These are phyloP conservation scores for Oncorhynchus keta DNA, from an alignment of 2,113 vertebrate species.

Conservation along the genomic window DNA sequence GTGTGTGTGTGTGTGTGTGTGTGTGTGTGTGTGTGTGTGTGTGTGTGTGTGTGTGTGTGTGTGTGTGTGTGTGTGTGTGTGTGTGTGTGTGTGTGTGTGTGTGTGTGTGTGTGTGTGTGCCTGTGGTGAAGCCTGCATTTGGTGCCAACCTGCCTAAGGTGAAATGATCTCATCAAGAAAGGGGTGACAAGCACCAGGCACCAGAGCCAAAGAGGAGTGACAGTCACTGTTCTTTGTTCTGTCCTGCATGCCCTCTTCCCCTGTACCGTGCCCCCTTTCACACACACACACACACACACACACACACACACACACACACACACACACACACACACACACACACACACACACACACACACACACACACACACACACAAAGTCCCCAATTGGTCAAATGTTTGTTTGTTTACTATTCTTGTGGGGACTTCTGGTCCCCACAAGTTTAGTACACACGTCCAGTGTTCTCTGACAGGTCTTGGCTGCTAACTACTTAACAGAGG, in stretches of 20 bases:
- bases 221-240: background rate
- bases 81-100: background rate
- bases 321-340: conserved; percentile 3
- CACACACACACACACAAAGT: background rate
- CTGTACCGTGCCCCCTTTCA: background rate
- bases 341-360: conserved; percentile 18
- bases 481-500: conserved; percentile 16
- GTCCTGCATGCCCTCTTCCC: background rate
- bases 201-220: background rate
- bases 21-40: background rate
- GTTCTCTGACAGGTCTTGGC: background rate
- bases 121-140: background rate
- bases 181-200: conserved; percentile 4
- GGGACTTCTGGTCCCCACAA: too few relatives aligned
- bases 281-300: conserved; percentile 9
- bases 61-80: background rate
- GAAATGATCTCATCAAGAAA: background rate
- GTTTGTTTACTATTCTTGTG: too few relatives aligned
- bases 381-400: background rate
- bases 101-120: background rate
- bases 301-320: conserved; percentile 3
- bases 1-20: background rate
- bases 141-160: background rate
- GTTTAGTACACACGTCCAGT: background rate
- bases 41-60: background rate